phyloP scores from a whole-genome alignment of 2,113 vertebrate genomes.

The Cynocephalus volans region DNA sequence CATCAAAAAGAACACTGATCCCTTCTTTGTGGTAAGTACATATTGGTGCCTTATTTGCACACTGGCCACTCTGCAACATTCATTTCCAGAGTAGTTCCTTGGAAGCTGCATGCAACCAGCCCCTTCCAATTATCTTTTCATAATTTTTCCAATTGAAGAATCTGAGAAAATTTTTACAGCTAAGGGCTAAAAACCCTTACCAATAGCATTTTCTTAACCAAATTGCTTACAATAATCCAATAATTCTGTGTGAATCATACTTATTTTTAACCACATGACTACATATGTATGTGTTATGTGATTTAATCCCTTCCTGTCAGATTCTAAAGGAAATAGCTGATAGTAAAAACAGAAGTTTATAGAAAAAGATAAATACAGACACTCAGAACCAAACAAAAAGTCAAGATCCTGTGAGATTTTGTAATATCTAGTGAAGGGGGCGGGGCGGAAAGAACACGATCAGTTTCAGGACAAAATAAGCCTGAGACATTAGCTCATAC shows the following conservation, averaged over 20 bases:
- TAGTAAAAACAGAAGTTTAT: background rate
- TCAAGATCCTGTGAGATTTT: background rate
- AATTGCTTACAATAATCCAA: background rate
- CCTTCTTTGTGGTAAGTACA: background rate
- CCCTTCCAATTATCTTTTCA: background rate
- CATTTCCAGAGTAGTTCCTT: background rate
- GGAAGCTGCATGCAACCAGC: background rate
- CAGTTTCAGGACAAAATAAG: background rate
- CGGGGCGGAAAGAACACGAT: background rate
- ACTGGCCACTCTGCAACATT: background rate
- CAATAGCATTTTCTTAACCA: background rate
- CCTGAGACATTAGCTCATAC: background rate
- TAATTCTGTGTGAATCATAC: background rate
- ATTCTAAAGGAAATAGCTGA: background rate
- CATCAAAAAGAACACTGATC: background rate
- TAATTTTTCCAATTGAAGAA: background rate
- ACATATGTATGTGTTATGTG: background rate
- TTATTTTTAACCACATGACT: conserved; percentile 12
- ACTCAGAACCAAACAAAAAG: background rate
- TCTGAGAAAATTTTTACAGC: conserved; percentile 20
- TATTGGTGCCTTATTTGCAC: background rate
- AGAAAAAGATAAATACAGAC: conserved; percentile 1
- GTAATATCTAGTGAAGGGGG: background rate
- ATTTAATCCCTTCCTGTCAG: background rate
- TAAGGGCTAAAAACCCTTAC: background rate